Base-by-base conservation (phyloP, 2,888 invertebrate species). In the Thecocarcelia acutangulata region DNA sequence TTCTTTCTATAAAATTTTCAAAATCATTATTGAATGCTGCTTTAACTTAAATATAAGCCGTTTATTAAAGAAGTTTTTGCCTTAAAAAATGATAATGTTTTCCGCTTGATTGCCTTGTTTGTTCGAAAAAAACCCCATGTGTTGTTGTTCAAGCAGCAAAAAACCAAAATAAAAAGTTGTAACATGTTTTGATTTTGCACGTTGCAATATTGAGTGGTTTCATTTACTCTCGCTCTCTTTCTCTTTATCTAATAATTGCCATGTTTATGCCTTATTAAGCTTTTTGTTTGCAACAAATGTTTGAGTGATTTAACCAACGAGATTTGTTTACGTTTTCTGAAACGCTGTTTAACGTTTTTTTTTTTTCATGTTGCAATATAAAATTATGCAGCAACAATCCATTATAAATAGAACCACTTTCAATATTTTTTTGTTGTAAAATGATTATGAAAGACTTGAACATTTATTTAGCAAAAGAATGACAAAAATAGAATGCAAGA, bases 61-160 rank as follows among this genome's bases (percentile, higher is more conserved):
- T 52, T 66, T 21, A 13, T 72, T 48, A 52, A 68, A 59, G 28
- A 50, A 5, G 46, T 58, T 73, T 63, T 63, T 66, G 3, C 28
- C 19, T 37, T 28, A 44, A 28, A 68, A 33, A 24, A 50, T 5
- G 33, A 21, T 42, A 42, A 2, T 48, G 19, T 59, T 58, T 78
- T 66, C 13, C 66, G 66, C 64, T 52, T 78, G 72, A 72, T 59
- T 46, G 64, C 52, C 64, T 59, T 72, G 58, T 19, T 59, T 40
- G 42, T 64, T 33, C 33, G 5, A 52, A 50, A 44, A 33, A 33
- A 33, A 33, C 9, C 70, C 70, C 63, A 70, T 73, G 52, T 50
- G 9, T 28, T 33, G 54, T 17, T 1, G 54, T 42, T 15, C 48
- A 59, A 42, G 21, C 48, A 48, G 28, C 2, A 50, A 59, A 61